Base-by-base conservation (phyloP, 1,140 invertebrate genomes). In the Eumeta japonica region DNA sequence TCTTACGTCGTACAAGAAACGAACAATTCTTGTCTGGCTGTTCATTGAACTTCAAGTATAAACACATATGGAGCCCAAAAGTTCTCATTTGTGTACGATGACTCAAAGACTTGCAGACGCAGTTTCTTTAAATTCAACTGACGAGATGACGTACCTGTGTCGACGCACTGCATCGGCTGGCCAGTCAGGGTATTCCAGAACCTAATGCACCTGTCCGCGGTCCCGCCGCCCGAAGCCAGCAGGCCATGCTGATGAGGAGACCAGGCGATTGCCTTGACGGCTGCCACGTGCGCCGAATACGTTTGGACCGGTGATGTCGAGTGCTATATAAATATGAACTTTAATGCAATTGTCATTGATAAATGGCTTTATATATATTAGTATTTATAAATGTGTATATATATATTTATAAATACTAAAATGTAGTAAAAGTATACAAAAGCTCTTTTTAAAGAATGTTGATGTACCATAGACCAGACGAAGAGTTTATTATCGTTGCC, bases 181-280 rank as follows among this genome's bases (percentile, higher is more conserved):
- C 91, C 93, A n/a, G 97, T 99, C 19, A 99, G 74, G 1, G 97
- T 99, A 68, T 99, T 99, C 96, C 97, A 99, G 76, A 99, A 99
- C 2, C 97, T 81, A 35, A 97, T 94, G 62, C 90, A 94, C n/a
- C 94, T 79, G 76, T 99, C 97, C 2, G 97, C 97, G 0, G 97
- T 99, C 12, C 97, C 97, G 16, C 97, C 96, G 24, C 97, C 97
- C 41, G 91, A 95, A 1, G 97, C 97, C 29, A 99, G 76, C 20
- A 99, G 76, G 0, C 97, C 97, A 71, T 98, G 97, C 74, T 99
- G 96, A 77, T 99, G 97, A 0, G 96, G 96, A 3, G 95, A 98
- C 97, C 97, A 99, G 2, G 97, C 96, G 52, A 99, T 98, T 0
- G 97, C 97, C 78, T 97, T 97, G 0, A 99, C 97, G 0, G 97